phyloP scores from a whole-genome alignment of 2,888 invertebrate genomes.

The Dinocampus coccinellae region DNA sequence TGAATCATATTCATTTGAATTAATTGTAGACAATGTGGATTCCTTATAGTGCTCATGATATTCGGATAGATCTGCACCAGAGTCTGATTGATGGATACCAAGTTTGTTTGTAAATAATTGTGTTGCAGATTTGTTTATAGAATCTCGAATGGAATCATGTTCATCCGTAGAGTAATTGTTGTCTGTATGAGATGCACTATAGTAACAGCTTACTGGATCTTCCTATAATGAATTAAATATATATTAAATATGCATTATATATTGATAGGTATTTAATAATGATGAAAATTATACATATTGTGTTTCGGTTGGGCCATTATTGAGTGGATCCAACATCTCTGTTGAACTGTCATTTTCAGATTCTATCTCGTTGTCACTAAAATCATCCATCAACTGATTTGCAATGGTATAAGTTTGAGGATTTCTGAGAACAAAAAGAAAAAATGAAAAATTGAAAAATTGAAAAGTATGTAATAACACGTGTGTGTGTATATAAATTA shows the following conservation, averaged over 20 bases:
- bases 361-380: conserved; percentile 61
- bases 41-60: conserved; percentile 69
- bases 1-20: conserved; percentile 22
- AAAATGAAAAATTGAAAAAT: conserved; percentile 22
- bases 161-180: conserved; percentile 82
- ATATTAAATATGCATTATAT: background rate
- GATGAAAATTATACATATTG: conserved; percentile 42
- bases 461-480: background rate
- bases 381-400: conserved; percentile 68
- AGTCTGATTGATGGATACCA: conserved; percentile 79
- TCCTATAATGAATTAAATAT: conserved; percentile 55
- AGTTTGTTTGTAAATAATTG: conserved; percentile 58
- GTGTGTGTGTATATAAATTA: background rate
- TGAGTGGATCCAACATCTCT: conserved; percentile 60
- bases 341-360: conserved; percentile 58
- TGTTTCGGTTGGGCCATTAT: conserved; percentile 56
- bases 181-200: conserved; percentile 83
- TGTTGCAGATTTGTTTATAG: conserved; percentile 65
- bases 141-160: conserved; percentile 75
- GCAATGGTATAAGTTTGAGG: conserved; percentile 59
- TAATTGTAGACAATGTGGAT: background rate
- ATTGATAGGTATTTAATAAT: background rate
- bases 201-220: conserved; percentile 76
- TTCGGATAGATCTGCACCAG: conserved; percentile 80
- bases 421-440: conserved; percentile 50